A percentile compares a stretch with the other conserved stretches of the same genome.
Evolutionary conservation across 2,797 vertebrate genomes (phyloP).

Genomic region (Lithobates sylvaticus): DNA sequence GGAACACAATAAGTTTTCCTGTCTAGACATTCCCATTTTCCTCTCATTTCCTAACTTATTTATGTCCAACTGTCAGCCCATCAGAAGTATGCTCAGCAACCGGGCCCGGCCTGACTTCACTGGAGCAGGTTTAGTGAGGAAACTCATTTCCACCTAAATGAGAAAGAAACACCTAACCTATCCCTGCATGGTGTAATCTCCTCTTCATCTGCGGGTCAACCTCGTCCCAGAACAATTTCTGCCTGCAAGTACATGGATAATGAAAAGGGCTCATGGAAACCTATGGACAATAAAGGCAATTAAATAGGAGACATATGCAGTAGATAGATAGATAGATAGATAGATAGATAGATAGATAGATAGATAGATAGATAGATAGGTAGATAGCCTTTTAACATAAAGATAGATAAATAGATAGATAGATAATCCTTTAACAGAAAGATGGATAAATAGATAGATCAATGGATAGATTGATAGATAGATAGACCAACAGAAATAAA

Average conservation of each 20-base stretch:
- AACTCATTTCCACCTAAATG: not conserved
- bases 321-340: not conserved
- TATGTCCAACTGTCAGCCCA: conserved; percentile 56
- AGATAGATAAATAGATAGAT: not conserved
- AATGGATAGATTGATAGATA: conserved; percentile 16
- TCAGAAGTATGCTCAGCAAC: conserved; percentile 55
- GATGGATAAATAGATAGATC: conserved; percentile 15
- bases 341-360: conserved; percentile 15
- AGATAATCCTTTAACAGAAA: not conserved
- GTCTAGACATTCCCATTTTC: conserved; percentile 68
- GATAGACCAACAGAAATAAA: not conserved
- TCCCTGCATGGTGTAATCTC: not conserved
- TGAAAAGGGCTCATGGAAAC: not conserved
- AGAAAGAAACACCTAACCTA: not conserved
- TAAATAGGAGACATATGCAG: not conserved
- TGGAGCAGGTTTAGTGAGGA: not conserved
- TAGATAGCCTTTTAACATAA: not conserved
- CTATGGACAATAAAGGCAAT: not conserved
- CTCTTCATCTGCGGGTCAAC: conserved; percentile 6
- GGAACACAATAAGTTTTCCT: conserved; percentile 68
- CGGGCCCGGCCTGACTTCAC: conserved; percentile 1
- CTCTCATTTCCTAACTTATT: conserved; percentile 64
- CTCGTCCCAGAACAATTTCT: not conserved
- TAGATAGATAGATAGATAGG: conserved; percentile 14
- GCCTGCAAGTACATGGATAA: no score